Percentiles rank a stretch among this genome's conserved stretches.
Conservation (phyloP, 2,888 invertebrate species). For the Protonemura montana region DNA sequence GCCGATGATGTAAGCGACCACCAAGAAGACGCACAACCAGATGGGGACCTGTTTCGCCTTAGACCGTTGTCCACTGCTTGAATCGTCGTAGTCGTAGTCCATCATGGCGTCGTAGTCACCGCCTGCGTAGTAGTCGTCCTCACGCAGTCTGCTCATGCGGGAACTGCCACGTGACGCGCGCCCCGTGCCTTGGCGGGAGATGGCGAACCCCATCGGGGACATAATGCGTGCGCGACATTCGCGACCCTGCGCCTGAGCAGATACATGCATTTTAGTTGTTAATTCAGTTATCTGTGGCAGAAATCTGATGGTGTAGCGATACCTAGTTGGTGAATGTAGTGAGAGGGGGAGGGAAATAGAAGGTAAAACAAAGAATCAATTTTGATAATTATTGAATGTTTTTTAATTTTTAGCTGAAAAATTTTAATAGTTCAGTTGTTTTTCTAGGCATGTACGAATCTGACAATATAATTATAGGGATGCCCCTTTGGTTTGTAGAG, state of each 20-base stretch:
- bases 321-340: too few species aligned
- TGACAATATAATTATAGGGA: too few species aligned
- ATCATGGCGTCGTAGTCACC: slow-evolving; percentile 53
- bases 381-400: too few species aligned
- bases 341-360: too few species aligned
- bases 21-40: slow-evolving; percentile 87
- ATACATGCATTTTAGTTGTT: too few species aligned
- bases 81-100: slow-evolving; percentile 66
- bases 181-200: slow-evolving; percentile 61
- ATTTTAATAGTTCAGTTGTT: too few species aligned
- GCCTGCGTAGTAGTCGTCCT: slow-evolving; percentile 50
- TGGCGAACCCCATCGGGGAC: slow-evolving; percentile 73
- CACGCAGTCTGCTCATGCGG: slow-evolving; percentile 50
- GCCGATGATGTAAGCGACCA: slow-evolving; percentile 87
- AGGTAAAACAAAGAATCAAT: too few species aligned
- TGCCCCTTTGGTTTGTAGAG: too few species aligned
- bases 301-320: too few species aligned
- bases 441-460: too few species aligned
- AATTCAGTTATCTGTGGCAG: too few species aligned
- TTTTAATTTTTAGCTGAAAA: too few species aligned
- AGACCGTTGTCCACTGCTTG: slow-evolving; percentile 62
- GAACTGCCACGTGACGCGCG: slow-evolving; percentile 32
- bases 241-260: slow-evolving; percentile 48
- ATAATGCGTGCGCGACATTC: slow-evolving; percentile 65
- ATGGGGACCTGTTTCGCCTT: slow-evolving; percentile 79